Evolutionary conservation across 2,113 vertebrate species (phyloP).

Genomic region (Oncorhynchus nerka): DNA sequence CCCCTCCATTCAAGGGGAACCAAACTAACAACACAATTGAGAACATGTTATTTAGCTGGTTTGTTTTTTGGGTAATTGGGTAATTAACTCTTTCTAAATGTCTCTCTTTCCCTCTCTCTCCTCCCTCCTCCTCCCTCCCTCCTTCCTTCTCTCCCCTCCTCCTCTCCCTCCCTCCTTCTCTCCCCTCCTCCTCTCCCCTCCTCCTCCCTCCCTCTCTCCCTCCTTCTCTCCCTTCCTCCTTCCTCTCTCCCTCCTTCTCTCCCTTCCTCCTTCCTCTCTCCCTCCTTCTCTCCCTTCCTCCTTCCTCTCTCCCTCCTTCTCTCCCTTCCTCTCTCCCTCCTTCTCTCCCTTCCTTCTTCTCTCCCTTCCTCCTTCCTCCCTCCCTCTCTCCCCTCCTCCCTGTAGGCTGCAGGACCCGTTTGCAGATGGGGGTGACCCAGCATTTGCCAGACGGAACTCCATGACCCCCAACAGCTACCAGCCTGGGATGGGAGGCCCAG

Average conservation of each 20-base stretch:
- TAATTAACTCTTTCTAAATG: no score
- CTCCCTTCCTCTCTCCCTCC: not conserved
- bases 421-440: constrained; percentile 89
- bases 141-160: no score
- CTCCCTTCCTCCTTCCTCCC: not conserved
- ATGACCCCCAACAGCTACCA: constrained; percentile 97
- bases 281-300: no score
- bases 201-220: no score
- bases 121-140: no score
- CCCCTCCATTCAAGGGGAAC: not conserved
- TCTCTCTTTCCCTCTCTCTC: not conserved
- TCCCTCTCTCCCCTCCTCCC: not conserved
- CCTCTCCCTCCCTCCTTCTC: no score
- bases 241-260: not conserved
- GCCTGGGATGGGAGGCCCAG: constrained; percentile 89
- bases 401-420: constrained; percentile 94
- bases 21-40: not conserved
- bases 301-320: no score
- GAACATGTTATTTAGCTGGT: no score
- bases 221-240: rapidly evolving
- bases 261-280: no score
- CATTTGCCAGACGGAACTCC: constrained; percentile 90
- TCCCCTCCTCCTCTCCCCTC: no score
- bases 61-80: no score
- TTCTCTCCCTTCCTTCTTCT: no score